Conservation (phyloP, 2,797 vertebrate genomes). For the Austrolebias charrua region DNA sequence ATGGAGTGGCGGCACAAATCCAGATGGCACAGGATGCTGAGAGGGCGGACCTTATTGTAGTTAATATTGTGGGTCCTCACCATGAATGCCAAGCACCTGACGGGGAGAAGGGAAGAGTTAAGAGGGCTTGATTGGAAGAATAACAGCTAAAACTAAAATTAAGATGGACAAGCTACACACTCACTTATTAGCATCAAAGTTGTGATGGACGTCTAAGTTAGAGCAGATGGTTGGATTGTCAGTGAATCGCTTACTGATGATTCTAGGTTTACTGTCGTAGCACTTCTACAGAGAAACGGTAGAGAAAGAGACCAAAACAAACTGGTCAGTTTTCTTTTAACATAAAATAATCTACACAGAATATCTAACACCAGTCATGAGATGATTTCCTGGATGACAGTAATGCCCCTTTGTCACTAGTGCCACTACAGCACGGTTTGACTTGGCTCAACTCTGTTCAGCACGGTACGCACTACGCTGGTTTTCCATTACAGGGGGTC, state of each 20-base stretch:
- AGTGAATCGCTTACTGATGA: constrained; percentile 90
- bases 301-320: neutral
- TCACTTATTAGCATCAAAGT: constrained; percentile 92
- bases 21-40: constrained; percentile 83
- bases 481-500: too few species aligned
- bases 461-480: too few species aligned
- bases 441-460: too few species aligned
- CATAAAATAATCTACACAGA: too few species aligned
- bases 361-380: too few species aligned
- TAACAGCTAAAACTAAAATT: neutral
- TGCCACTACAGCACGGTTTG: too few species aligned
- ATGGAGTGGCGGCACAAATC: constrained; percentile 87
- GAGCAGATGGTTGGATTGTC: constrained; percentile 85
- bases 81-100: constrained; percentile 92
- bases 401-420: too few species aligned
- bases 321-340: too few species aligned
- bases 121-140: too few species aligned
- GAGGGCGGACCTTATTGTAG: constrained; percentile 91
- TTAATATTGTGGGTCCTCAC: constrained; percentile 83
- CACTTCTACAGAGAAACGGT: constrained; percentile 80
- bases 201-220: constrained; percentile 84
- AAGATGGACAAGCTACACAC: constrained; percentile 30
- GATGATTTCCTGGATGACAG: neutral
- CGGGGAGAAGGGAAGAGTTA: neutral
- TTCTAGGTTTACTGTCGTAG: constrained; percentile 90